Conservation (phyloP, 2,888 invertebrate genomes). For the Nymphalis polychloros region DNA sequence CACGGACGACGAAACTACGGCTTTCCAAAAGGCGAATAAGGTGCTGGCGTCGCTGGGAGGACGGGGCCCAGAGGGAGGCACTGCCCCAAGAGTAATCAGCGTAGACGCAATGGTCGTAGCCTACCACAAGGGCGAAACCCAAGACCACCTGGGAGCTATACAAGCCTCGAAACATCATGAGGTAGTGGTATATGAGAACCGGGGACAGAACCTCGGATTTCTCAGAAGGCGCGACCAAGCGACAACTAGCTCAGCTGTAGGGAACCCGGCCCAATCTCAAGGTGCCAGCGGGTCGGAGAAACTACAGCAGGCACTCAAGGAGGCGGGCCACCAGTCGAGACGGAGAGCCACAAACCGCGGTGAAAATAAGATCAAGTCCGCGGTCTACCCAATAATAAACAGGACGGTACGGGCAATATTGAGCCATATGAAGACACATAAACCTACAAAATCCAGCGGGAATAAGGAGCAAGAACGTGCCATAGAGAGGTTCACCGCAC, state of each 20-base stretch:
- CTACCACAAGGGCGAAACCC: slow-evolving; percentile 13
- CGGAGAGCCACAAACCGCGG: too few relatives aligned
- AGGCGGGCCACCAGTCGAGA: too few relatives aligned
- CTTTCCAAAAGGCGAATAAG: neutral
- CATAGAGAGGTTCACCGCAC: too few relatives aligned
- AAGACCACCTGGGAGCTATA: slow-evolving; percentile 11
- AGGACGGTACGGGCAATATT: too few relatives aligned
- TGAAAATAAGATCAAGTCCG: too few relatives aligned
- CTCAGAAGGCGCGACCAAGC: neutral
- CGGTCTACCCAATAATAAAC: too few relatives aligned
- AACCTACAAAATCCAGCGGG: too few relatives aligned
- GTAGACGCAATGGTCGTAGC: slow-evolving; percentile 16
- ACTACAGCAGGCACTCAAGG: neutral
- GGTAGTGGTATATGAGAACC: slow-evolving; percentile 25
- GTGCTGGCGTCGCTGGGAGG: neutral
- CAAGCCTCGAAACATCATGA: slow-evolving; percentile 20
- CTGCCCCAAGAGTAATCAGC: slow-evolving; percentile 5
- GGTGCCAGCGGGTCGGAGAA: neutral
- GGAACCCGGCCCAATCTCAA: neutral
- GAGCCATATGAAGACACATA: too few relatives aligned
- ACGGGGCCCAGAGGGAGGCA: neutral
- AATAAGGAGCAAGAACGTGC: too few relatives aligned
- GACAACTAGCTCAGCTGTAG: too few relatives aligned
- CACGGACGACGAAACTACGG: neutral
- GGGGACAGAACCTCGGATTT: slow-evolving; percentile 24